A percentile compares a stretch with the other conserved stretches of the same genome.
Conservation (phyloP, 2,888 invertebrate genomes). For the Xylota segnis region DNA sequence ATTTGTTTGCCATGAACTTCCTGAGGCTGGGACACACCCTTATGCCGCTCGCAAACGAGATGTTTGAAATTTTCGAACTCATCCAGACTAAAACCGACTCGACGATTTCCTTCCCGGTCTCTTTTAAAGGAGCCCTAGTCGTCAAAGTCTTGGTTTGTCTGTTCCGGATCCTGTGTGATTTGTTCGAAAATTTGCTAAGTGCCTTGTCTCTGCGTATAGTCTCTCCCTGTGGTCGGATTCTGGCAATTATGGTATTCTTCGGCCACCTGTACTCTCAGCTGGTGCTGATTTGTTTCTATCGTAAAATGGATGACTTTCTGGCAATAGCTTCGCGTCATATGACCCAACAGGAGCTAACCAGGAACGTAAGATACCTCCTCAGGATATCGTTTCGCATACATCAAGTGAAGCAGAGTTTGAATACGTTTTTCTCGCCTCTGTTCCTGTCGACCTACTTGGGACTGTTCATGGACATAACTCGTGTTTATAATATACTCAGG, state of each 20-base stretch:
- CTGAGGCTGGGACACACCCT: neutral
- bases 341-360: neutral
- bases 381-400: slow-evolving; percentile 19
- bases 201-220: no score
- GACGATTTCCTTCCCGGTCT: neutral
- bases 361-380: neutral
- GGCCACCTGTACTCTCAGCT: slow-evolving; percentile 27
- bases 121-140: neutral
- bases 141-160: neutral
- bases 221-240: neutral
- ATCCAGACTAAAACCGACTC: neutral
- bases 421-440: no score
- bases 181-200: no score
- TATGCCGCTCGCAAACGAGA: neutral
- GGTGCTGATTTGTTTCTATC: slow-evolving; percentile 18
- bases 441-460: no score
- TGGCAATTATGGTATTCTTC: neutral
- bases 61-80: neutral
- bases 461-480: no score
- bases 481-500: no score
- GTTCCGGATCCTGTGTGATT: neutral
- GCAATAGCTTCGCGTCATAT: neutral
- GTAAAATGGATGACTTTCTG: slow-evolving; percentile 10
- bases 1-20: neutral
- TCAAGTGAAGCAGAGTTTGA: neutral